Evolutionary conservation across 1,140 invertebrate species (phyloP).

Genomic region (Zeugodacus cucurbitae): DNA sequence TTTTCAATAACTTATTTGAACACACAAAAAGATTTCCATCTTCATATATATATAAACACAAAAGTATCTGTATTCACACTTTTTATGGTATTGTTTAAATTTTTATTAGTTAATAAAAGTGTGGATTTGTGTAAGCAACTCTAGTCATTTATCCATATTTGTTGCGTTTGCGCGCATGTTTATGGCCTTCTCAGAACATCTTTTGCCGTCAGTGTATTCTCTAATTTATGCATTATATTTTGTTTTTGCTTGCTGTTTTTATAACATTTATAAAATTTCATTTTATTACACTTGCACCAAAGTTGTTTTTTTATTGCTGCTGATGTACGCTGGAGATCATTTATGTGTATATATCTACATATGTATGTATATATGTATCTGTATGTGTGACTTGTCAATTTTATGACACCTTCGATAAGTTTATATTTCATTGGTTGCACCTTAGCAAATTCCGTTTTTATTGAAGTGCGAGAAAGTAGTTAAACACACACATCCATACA

Average conservation of each 20-base stretch:
- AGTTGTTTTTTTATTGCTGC: conserved; percentile 16
- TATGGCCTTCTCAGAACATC: background rate
- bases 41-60: too few relatives aligned
- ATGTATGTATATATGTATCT: background rate
- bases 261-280: conserved; percentile 9
- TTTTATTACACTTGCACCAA: background rate
- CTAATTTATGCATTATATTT: conserved; percentile 8
- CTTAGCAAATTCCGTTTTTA: conserved; percentile 12
- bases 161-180: background rate
- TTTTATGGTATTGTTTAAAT: background rate
- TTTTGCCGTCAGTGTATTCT: background rate
- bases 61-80: background rate
- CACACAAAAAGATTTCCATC: too few relatives aligned
- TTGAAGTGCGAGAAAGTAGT: conserved; percentile 7
- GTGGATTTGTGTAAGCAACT: conserved; percentile 4
- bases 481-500: background rate
- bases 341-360: too few relatives aligned
- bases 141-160: background rate
- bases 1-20: too few relatives aligned
- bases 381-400: conserved; percentile 55
- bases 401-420: conserved; percentile 57
- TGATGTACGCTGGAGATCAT: conserved; percentile 43
- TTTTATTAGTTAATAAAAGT: background rate
- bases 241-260: background rate
- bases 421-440: conserved; percentile 7